Evolutionary conservation across 2,888 invertebrate genomes (phyloP).

Genomic region (Hyppa rectilinea): DNA sequence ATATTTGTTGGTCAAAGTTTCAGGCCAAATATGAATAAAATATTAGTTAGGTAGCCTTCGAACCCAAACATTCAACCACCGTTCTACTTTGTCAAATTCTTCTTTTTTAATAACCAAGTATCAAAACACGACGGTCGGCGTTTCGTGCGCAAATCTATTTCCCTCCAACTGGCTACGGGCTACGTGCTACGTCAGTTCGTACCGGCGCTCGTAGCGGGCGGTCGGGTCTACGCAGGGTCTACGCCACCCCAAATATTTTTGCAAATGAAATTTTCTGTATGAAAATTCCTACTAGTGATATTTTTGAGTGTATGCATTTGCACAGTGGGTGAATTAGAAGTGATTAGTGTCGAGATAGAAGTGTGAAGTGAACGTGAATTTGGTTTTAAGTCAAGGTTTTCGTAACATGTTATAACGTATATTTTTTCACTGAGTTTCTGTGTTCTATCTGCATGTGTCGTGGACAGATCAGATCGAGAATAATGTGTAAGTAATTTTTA

Average conservation of each 20-base stretch:
- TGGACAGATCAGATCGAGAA: constrained; percentile 56
- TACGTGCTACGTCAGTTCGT: constrained; percentile 86
- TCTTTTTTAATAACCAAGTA: constrained; percentile 50
- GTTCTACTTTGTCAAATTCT: constrained; percentile 18
- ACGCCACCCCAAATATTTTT: constrained; percentile 65
- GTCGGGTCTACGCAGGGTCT: constrained; percentile 71
- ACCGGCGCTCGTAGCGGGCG: constrained; percentile 72
- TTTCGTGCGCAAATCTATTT: constrained; percentile 77
- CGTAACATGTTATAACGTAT: constrained; percentile 65
- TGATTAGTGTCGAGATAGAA: constrained; percentile 26
- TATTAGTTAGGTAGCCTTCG: not conserved
- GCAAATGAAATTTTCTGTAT: constrained; percentile 74
- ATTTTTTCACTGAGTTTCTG: constrained; percentile 64
- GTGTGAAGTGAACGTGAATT: constrained; percentile 57
- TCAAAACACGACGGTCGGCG: constrained; percentile 48
- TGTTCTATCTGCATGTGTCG: constrained; percentile 65
- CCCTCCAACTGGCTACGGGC: constrained; percentile 69
- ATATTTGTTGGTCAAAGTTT: not conserved
- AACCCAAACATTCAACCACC: not conserved
- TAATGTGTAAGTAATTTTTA: constrained; percentile 65
- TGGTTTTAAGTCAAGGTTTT: constrained; percentile 42
- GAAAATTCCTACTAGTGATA: constrained; percentile 70
- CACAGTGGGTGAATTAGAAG: constrained; percentile 33
- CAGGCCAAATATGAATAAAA: not conserved
- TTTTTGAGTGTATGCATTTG: constrained; percentile 23